A percentile compares a stretch with the other conserved stretches of the same genome.
Evolutionary conservation across 2,113 vertebrate genomes (phyloP).

Genomic region (Eublepharis macularius): DNA sequence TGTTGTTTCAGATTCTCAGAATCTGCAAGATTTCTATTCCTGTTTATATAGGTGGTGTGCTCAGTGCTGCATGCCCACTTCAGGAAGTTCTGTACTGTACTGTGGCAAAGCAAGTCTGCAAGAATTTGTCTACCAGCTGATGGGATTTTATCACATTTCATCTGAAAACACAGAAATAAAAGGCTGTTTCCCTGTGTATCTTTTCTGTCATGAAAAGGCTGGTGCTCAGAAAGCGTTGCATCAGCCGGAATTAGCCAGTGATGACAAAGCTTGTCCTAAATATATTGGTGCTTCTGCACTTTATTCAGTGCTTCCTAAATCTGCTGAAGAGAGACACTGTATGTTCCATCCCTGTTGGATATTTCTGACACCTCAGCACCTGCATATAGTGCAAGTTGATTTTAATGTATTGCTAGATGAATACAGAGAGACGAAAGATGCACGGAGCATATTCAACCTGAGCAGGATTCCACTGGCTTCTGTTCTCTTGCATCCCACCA

Average conservation of each 20-base stretch:
- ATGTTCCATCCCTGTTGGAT: slow-evolving; percentile 82
- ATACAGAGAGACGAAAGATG: slow-evolving; percentile 54
- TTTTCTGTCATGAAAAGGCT: slow-evolving; percentile 74
- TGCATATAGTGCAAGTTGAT: slow-evolving; percentile 87
- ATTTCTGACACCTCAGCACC: slow-evolving; percentile 85
- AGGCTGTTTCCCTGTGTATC: slow-evolving; percentile 83
- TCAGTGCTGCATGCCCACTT: slow-evolving; percentile 63
- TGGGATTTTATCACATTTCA: slow-evolving; percentile 86
- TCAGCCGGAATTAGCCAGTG: slow-evolving; percentile 40
- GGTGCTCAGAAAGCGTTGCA: slow-evolving; percentile 34
- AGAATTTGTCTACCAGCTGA: slow-evolving; percentile 83
- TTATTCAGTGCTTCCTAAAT: slow-evolving; percentile 69
- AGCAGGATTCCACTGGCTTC: slow-evolving; percentile 84
- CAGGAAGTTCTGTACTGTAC: slow-evolving; percentile 57
- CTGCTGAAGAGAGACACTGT: slow-evolving; percentile 62
- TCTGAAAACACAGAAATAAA: slow-evolving; percentile 77
- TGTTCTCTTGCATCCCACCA: slow-evolving; percentile 79
- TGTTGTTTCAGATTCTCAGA: slow-evolving; percentile 82
- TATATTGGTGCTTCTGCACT: slow-evolving; percentile 67
- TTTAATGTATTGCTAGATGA: slow-evolving; percentile 76
- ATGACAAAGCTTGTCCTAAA: slow-evolving; percentile 64
- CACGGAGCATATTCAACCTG: slow-evolving; percentile 76
- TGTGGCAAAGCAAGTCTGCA: slow-evolving; percentile 71
- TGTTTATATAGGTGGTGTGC: slow-evolving; percentile 58
- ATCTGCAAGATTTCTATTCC: slow-evolving; percentile 80